Base-by-base conservation (phyloP, 2,113 vertebrate species). In the Calyptommatus sinebrachiatus region DNA sequence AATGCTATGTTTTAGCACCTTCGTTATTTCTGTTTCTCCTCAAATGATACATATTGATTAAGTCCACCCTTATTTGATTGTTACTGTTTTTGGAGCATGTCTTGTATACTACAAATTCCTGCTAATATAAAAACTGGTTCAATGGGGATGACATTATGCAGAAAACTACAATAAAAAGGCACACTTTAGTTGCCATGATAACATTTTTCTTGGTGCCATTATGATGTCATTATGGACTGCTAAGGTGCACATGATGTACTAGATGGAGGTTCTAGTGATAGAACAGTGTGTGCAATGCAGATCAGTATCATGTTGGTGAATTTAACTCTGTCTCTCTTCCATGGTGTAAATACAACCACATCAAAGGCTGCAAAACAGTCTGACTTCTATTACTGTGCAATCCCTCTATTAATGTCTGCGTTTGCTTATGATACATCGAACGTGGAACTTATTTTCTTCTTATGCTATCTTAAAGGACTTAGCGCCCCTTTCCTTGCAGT, bases 331-430 rank as follows among this genome's bases (percentile, higher is more conserved):
- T 77, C 79, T 86, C 79, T 86, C 82, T 77, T 89, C 83, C 86
- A 67, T 84, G 85, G 78, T 69, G 62, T 84, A 83, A 86, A 78
- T 3, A 82, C 81, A 46, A 68, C 76, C 84, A 91, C 85, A 90
- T 87, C 89, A 94, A 94, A 93, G 91, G 77, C 72, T 80, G 79
- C 87, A 87, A 83, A 88, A 84, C 14, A 24, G 12, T 82, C 85
- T 86, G 76, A 81, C 75, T 86, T 80, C 73, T 77, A 82, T 71
- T 80, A 77, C 41, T 9, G 69, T 53, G 57, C 71, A 81, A 61
- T 73, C 61, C 71, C 83, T 65, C 24, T 82, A 26, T 41, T 78
- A 76, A 22, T 0, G 57, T 10, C 83, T 76, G 26, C 84, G 28
- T 69, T 89, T 92, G 61, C 53, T 68, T 84, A 48, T 12, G 29